These are phyloP conservation scores for Masticophis lateralis DNA, from an alignment of 2,797 vertebrate genomes.

Conservation along the genomic window DNA sequence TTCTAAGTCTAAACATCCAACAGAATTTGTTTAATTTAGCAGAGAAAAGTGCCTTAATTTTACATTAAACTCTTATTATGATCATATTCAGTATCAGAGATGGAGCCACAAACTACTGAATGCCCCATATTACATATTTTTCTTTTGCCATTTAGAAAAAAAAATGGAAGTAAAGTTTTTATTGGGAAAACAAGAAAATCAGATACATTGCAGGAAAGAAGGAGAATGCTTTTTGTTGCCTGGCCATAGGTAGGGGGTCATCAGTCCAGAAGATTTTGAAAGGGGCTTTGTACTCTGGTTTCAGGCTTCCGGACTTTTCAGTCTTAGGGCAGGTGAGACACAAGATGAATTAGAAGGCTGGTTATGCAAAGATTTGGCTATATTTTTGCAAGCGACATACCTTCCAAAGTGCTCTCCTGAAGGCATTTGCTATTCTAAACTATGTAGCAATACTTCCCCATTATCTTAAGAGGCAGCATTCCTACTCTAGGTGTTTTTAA, in stretches of 20 bases:
- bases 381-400: background rate
- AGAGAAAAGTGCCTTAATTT: slow-evolving; percentile 19
- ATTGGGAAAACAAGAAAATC: background rate
- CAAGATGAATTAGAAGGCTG: background rate
- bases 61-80: background rate
- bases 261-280: background rate
- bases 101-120: background rate
- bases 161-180: background rate
- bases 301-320: background rate
- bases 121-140: background rate
- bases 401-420: background rate
- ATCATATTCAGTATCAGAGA: background rate
- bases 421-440: background rate
- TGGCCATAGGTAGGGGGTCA: background rate
- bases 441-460: background rate
- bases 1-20: background rate
- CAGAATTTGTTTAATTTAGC: background rate
- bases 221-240: background rate
- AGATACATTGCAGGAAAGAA: background rate
- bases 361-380: background rate
- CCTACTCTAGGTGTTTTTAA: background rate
- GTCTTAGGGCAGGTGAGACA: no score
- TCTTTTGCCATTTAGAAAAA: background rate
- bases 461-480: background rate
- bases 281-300: background rate